Percentiles rank a stretch among this genome's conserved stretches.
phyloP scores from a whole-genome alignment of 2,888 invertebrate species.

The Pandemis cinnamomeana region DNA sequence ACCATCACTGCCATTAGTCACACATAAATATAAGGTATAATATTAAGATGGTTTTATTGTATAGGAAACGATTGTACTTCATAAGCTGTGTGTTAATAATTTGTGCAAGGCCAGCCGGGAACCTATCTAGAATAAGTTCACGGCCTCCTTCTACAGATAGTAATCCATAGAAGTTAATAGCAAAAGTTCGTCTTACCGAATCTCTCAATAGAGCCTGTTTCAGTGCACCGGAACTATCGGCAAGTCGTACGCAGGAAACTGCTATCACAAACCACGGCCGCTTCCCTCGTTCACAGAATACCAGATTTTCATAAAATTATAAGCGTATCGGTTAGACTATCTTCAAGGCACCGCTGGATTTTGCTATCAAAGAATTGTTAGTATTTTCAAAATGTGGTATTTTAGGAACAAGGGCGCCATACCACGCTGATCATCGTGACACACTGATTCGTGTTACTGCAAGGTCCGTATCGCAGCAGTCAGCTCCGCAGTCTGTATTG shows the following conservation, averaged over 20 bases:
- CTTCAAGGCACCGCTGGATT: neutral
- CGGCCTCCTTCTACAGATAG: slow-evolving; percentile 2
- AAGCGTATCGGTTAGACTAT: neutral
- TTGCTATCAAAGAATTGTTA: neutral
- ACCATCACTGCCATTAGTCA: slow-evolving; percentile 79
- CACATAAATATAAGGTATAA: slow-evolving; percentile 62
- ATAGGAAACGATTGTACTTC: slow-evolving; percentile 54
- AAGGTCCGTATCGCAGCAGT: neutral
- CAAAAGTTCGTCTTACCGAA: slow-evolving; percentile 43
- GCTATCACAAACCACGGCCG: neutral
- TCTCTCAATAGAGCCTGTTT: slow-evolving; percentile 67
- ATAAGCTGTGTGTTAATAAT: slow-evolving; percentile 32
- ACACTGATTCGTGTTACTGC: neutral
- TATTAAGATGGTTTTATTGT: slow-evolving; percentile 56
- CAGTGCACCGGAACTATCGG: slow-evolving; percentile 60
- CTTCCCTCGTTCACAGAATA: slow-evolving; percentile 1
- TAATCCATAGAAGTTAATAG: slow-evolving; percentile 9
- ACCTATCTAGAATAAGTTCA: slow-evolving; percentile 13
- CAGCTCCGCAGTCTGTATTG: neutral
- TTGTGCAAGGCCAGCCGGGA: slow-evolving; percentile 15
- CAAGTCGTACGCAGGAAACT: slow-evolving; percentile 22
- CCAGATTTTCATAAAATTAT: neutral
- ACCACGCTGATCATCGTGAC: neutral
- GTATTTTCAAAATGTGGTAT: neutral
- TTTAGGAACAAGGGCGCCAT: neutral